Percentiles rank a stretch among this genome's conserved stretches.
phyloP scores from a whole-genome alignment of 1,140 invertebrate genomes.

The Pinna nobilis region DNA sequence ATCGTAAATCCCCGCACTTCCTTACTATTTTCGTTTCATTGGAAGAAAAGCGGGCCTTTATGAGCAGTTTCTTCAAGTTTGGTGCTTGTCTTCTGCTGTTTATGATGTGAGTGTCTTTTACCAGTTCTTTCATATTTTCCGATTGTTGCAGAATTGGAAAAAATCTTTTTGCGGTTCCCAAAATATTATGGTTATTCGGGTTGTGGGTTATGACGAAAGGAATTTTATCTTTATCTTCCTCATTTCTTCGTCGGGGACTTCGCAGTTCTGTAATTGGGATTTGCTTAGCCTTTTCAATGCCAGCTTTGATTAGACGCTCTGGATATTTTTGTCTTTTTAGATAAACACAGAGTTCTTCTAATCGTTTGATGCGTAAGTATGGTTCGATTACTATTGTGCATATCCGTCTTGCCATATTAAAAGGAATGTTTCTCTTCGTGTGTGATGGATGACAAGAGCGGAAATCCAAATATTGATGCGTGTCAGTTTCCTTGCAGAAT shows the following conservation, averaged over 20 bases:
- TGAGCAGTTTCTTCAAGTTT: constrained; percentile 6
- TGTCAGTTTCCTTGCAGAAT: not conserved
- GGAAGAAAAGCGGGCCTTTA: not conserved
- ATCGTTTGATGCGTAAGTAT: not conserved
- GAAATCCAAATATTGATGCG: no score
- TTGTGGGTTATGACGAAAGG: not conserved
- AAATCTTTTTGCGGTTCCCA: not conserved
- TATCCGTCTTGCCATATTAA: not conserved
- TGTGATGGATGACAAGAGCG: no score
- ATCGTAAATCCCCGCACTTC: not conserved
- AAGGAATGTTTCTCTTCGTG: constrained; percentile 2
- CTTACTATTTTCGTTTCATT: not conserved
- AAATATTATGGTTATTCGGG: not conserved
- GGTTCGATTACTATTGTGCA: not conserved
- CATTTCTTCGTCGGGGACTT: not conserved
- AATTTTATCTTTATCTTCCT: not conserved
- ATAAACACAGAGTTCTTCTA: not conserved
- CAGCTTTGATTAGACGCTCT: not conserved
- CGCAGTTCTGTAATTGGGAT: not conserved
- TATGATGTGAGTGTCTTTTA: not conserved
- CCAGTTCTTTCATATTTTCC: not conserved
- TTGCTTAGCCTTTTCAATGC: not conserved
- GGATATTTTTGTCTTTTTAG: not conserved
- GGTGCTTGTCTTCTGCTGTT: not conserved
- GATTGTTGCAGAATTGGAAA: not conserved